Percentiles rank a stretch among this genome's conserved stretches.
phyloP scores from a whole-genome alignment of 1,140 invertebrate genomes.

The Drosophila saltans region DNA sequence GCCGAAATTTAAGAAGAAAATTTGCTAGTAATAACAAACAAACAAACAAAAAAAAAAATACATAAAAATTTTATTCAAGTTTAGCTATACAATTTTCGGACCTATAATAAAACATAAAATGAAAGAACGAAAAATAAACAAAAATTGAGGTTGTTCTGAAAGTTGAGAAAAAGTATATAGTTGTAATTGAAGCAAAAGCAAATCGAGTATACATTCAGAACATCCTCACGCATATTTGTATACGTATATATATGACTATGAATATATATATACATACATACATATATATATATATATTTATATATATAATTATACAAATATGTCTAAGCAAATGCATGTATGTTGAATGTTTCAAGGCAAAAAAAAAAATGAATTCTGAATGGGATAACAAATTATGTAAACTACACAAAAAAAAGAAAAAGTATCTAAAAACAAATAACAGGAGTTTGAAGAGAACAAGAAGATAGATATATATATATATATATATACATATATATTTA shows the following conservation, averaged over 20 bases:
- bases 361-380: background rate
- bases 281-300: background rate
- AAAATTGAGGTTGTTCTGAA: slow-evolving; percentile 4
- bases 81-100: slow-evolving; percentile 7
- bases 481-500: slow-evolving; percentile 41
- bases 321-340: background rate
- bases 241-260: background rate
- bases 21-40: background rate
- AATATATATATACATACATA: background rate
- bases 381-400: slow-evolving; percentile 6
- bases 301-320: background rate
- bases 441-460: background rate
- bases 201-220: background rate
- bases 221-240: background rate
- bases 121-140: background rate
- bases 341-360: background rate
- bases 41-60: background rate
- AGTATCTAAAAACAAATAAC: background rate
- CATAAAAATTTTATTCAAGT: slow-evolving; percentile 21
- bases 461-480: slow-evolving; percentile 38
- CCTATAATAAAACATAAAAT: background rate
- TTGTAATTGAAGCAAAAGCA: background rate
- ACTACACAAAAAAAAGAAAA: background rate
- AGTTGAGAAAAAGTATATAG: no score
- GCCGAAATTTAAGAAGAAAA: background rate